Percentiles rank a stretch among this genome's conserved stretches.
Conservation (phyloP, 2,113 vertebrate species). For the Esox niger region DNA sequence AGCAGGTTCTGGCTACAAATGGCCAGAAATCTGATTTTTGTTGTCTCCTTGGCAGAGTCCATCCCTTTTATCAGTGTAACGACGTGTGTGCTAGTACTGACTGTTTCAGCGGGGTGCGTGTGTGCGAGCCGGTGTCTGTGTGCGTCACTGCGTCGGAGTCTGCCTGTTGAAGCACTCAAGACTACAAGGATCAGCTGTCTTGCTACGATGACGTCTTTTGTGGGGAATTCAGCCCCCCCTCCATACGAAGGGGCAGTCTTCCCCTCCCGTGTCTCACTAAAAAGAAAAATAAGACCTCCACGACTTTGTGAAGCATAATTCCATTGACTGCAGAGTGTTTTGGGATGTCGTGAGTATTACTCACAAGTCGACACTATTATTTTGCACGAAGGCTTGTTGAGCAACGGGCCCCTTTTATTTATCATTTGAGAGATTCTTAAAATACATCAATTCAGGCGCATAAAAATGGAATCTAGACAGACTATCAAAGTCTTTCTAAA, state of each 20-base stretch:
- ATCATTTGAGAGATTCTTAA: too few species aligned
- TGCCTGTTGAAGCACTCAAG: constrained; percentile 31
- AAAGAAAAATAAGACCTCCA: neutral
- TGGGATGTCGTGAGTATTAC: too few species aligned
- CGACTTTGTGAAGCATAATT: neutral
- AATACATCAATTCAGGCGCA: too few species aligned
- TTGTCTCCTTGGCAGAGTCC: constrained; percentile 27
- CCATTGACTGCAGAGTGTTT: constrained; percentile 15
- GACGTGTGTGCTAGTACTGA: neutral
- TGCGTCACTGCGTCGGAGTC: constrained; percentile 18
- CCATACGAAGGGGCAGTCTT: neutral
- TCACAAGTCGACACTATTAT: too few species aligned
- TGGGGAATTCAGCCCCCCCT: constrained; percentile 9
- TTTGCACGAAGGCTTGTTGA: too few species aligned
- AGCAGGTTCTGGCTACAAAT: constrained; percentile 16
- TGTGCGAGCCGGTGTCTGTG: constrained; percentile 16
- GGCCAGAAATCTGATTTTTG: constrained; percentile 33
- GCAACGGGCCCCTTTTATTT: too few species aligned
- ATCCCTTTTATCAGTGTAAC: constrained; percentile 22
- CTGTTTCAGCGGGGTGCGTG: constrained; percentile 23
- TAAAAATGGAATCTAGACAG: too few species aligned
- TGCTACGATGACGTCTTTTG: constrained; percentile 36
- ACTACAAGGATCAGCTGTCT: constrained; percentile 3
- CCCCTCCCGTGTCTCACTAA: neutral
- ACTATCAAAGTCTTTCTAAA: too few species aligned